These are phyloP conservation scores for Vireo altiloquus DNA, from an alignment of 2,113 vertebrate species.

Conservation along the genomic window DNA sequence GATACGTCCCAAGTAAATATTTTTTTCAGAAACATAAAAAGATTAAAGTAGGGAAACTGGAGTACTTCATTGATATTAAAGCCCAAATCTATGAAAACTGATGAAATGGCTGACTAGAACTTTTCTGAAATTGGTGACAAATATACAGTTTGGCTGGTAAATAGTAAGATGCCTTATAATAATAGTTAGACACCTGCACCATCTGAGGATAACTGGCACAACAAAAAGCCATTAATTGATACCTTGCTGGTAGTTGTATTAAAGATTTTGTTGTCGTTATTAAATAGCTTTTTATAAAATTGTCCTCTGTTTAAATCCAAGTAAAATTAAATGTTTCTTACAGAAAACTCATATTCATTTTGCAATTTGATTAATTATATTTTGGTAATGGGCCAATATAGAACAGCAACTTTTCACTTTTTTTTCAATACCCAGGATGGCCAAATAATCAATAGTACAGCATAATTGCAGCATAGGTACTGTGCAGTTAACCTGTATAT, in stretches of 20 bases:
- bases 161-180: too few relatives aligned
- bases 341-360: not conserved
- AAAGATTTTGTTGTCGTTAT: not conserved
- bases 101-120: not conserved
- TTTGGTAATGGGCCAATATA: not conserved
- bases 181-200: not conserved
- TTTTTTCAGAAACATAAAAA: not conserved
- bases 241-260: not conserved
- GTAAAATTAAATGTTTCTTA: not conserved
- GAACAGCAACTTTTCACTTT: not conserved
- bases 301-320: slow-evolving; percentile 8
- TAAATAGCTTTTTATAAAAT: slow-evolving; percentile 20
- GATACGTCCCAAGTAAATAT: not conserved
- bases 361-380: not conserved
- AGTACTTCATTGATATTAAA: not conserved
- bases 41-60: not conserved
- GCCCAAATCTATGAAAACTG: not conserved
- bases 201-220: not conserved
- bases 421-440: not conserved
- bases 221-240: slow-evolving; percentile 18
- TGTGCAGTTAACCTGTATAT: not conserved
- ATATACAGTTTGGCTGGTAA: not conserved
- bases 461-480: not conserved
- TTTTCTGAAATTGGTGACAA: not conserved
- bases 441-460: not conserved